phyloP scores from a whole-genome alignment of 2,797 vertebrate genomes.

The Micrastur ruficollis region DNA sequence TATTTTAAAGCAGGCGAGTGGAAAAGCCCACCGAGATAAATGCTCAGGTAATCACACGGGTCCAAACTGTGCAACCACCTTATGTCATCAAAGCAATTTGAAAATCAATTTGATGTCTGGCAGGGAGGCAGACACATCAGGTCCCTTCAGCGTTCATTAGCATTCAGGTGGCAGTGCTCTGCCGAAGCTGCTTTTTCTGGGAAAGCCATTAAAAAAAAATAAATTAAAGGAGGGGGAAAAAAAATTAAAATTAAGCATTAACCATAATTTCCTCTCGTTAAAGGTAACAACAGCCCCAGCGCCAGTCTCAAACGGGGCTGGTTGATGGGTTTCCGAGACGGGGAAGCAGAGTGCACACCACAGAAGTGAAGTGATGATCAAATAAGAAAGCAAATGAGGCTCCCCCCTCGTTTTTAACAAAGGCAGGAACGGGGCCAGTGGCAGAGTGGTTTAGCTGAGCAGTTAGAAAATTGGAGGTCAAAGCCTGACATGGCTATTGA shows the following conservation, averaged over 20 bases:
- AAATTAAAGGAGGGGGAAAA: background rate
- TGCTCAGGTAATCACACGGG: constrained; percentile 57
- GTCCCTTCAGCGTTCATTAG: constrained; percentile 38
- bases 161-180: constrained; percentile 45
- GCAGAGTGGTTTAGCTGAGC: constrained; percentile 47
- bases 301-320: background rate
- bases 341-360: background rate
- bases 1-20: constrained; percentile 16
- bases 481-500: constrained; percentile 51
- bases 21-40: constrained; percentile 53
- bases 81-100: constrained; percentile 76
- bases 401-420: constrained; percentile 40
- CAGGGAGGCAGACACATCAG: constrained; percentile 38
- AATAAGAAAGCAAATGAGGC: constrained; percentile 42
- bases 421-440: background rate
- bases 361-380: constrained; percentile 31
- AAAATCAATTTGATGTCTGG: constrained; percentile 77
- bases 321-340: background rate
- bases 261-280: constrained; percentile 60
- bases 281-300: constrained; percentile 49
- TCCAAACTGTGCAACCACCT: constrained; percentile 70
- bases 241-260: constrained; percentile 52
- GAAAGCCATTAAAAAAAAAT: constrained; percentile 52
- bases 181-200: constrained; percentile 23
- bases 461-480: constrained; percentile 53